These are phyloP conservation scores for Isoperla grammatica DNA, from an alignment of 2,888 invertebrate genomes.

Conservation along the genomic window DNA sequence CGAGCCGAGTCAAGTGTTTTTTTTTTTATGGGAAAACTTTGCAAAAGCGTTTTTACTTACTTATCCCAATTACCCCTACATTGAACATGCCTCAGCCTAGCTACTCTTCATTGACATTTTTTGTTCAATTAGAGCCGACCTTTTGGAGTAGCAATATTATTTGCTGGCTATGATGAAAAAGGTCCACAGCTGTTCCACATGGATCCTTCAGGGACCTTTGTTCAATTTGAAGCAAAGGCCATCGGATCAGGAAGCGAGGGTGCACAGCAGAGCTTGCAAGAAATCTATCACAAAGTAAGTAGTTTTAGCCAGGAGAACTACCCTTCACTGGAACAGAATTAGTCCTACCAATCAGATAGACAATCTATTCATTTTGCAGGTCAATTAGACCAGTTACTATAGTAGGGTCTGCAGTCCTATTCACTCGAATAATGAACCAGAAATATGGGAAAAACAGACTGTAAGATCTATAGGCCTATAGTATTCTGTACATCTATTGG, in stretches of 20 bases:
- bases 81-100: too few relatives aligned
- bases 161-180: conserved; percentile 87
- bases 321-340: background rate
- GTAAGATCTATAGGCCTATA: too few relatives aligned
- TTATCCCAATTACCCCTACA: too few relatives aligned
- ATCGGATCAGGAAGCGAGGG: conserved; percentile 99
- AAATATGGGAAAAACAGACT: too few relatives aligned
- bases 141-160: conserved; percentile 97
- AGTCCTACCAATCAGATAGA: background rate
- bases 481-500: too few relatives aligned
- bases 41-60: too few relatives aligned
- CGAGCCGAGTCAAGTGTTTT: too few relatives aligned
- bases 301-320: background rate
- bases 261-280: conserved; percentile 89
- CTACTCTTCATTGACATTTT: too few relatives aligned
- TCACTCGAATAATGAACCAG: too few relatives aligned
- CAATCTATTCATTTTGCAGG: background rate
- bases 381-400: too few relatives aligned
- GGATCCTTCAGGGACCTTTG: conserved; percentile 98
- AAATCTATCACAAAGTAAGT: conserved; percentile 54
- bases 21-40: too few relatives aligned
- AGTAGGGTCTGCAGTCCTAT: too few relatives aligned
- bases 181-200: conserved; percentile 96
- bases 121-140: conserved; percentile 59
- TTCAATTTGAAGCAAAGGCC: conserved; percentile 97